These are phyloP conservation scores for Dioctria rufipes DNA, from an alignment of 2,888 invertebrate genomes.

Conservation along the genomic window DNA sequence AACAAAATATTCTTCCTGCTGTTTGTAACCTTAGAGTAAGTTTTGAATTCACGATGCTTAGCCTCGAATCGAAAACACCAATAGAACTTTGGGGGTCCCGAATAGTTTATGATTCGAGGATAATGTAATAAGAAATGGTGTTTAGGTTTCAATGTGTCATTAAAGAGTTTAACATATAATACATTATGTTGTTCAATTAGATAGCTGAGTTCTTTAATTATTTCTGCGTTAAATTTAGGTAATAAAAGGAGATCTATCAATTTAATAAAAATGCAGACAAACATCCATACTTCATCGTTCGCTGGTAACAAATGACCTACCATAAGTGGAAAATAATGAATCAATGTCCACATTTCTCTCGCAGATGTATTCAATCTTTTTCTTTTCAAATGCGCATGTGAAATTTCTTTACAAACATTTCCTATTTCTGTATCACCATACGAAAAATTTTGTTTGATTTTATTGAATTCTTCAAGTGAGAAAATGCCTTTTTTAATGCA, in stretches of 20 bases:
- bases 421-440: conserved; percentile 58
- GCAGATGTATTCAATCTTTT: conserved; percentile 56
- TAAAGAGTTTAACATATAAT: not conserved
- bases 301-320: conserved; percentile 57
- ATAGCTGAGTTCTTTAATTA: no score
- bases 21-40: conserved; percentile 1
- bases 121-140: not conserved
- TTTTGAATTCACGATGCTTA: conserved; percentile 12
- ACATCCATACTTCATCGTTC: conserved; percentile 44
- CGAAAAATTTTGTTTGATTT: conserved; percentile 56
- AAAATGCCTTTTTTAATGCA: conserved; percentile 55
- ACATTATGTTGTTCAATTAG: not conserved
- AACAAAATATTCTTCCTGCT: not conserved
- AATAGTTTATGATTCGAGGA: not conserved
- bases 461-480: conserved; percentile 57
- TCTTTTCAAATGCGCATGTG: conserved; percentile 40
- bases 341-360: conserved; percentile 59
- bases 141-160: not conserved
- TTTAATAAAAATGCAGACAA: conserved; percentile 50
- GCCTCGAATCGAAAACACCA: not conserved
- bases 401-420: conserved; percentile 54
- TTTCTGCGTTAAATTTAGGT: no score
- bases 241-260: conserved; percentile 53
- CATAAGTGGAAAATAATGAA: conserved; percentile 58
- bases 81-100: not conserved